These are phyloP conservation scores for Asteroscopus sphinx DNA, from an alignment of 2,888 invertebrate species.

Conservation along the genomic window DNA sequence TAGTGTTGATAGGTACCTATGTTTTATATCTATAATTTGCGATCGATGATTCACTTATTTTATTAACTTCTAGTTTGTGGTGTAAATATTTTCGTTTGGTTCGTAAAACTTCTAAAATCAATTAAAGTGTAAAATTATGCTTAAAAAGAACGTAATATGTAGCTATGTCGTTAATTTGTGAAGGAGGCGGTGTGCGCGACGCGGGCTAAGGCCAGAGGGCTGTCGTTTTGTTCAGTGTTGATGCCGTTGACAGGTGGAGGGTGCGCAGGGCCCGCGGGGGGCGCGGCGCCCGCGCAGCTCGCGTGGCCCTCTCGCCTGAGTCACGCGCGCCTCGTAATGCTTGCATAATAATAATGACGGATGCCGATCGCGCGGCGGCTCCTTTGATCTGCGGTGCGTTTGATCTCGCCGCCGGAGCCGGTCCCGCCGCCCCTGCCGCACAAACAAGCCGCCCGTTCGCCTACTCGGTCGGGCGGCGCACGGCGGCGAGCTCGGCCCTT, in stretches of 20 bases:
- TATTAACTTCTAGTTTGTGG: not conserved
- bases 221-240: conserved; percentile 65
- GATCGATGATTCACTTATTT: not conserved
- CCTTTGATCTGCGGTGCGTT: conserved; percentile 88
- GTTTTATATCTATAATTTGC: not conserved
- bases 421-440: conserved; percentile 86
- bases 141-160: conserved; percentile 62
- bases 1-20: not conserved
- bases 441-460: conserved; percentile 88
- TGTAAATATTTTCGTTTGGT: conserved; percentile 1
- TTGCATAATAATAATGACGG: conserved; percentile 90
- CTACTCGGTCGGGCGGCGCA: conserved; percentile 88
- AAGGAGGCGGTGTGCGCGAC: conserved; percentile 57
- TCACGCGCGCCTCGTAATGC: conserved; percentile 90
- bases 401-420: conserved; percentile 88
- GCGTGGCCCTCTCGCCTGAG: conserved; percentile 89
- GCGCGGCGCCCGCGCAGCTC: conserved; percentile 85
- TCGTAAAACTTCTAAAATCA: conserved; percentile 50
- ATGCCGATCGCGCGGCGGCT: conserved; percentile 90
- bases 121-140: conserved; percentile 72
- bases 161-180: conserved; percentile 71
- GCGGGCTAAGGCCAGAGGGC: conserved; percentile 60
- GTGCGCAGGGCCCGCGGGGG: conserved; percentile 66
- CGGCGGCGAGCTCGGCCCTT: conserved; percentile 83
- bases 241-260: conserved; percentile 75